phyloP scores from a whole-genome alignment of 2,113 vertebrate genomes.

The Collichthys lucidus region DNA sequence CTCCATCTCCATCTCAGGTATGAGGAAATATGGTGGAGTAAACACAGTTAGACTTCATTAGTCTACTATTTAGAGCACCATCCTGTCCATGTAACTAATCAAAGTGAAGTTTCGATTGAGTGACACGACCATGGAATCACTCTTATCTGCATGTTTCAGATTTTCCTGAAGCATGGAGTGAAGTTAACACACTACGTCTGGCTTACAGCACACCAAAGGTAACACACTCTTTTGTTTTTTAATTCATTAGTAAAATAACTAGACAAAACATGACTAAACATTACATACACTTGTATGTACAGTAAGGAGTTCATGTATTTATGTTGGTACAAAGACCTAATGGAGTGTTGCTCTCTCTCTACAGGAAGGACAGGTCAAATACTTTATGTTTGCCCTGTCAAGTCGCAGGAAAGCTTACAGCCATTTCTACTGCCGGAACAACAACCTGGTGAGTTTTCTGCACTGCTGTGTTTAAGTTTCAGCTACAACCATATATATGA shows the following conservation, averaged over 20 bases:
- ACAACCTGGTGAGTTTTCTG: conserved; percentile 89
- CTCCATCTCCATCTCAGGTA: conserved; percentile 86
- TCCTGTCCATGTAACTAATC: background rate
- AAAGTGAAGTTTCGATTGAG: background rate
- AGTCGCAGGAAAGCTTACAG: conserved; percentile 91
- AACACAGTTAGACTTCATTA: background rate
- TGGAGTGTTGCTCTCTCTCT: conserved; percentile 10
- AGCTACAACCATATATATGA: background rate
- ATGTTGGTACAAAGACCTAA: background rate
- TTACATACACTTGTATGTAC: too few relatives aligned
- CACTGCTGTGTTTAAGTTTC: background rate
- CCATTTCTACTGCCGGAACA: conserved; percentile 93
- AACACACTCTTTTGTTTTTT: conserved; percentile 1
- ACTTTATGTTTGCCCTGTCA: conserved; percentile 91
- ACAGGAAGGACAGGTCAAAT: conserved; percentile 90
- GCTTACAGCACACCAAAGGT: conserved; percentile 90
- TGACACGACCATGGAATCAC: background rate
- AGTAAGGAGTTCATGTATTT: too few relatives aligned
- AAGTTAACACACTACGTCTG: conserved; percentile 91
- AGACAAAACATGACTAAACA: too few relatives aligned
- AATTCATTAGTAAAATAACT: too few relatives aligned
- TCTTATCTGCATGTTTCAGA: conserved; percentile 74
- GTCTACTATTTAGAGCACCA: background rate
- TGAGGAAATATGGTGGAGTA: background rate
- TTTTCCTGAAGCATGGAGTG: conserved; percentile 86